phyloP scores from a whole-genome alignment of 2,797 vertebrate genomes.

The Choloepus didactylus region DNA sequence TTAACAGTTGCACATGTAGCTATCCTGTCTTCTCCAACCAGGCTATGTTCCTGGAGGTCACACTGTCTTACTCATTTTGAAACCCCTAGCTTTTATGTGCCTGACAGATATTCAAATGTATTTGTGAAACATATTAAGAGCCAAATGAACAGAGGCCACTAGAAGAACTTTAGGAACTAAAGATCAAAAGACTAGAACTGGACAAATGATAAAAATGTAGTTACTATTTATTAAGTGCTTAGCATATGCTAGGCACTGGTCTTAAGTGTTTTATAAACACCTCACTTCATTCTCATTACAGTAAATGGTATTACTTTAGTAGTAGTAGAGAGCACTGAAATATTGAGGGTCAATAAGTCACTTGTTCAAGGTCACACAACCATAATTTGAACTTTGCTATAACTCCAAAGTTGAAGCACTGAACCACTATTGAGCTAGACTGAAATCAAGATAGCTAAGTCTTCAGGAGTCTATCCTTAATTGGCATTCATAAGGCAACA shows the following conservation, averaged over 20 bases:
- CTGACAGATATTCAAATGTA: neutral
- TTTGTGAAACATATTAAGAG: constrained; percentile 6
- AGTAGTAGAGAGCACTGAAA: neutral
- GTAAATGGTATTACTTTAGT: neutral
- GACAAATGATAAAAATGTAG: constrained; percentile 26
- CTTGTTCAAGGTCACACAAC: neutral
- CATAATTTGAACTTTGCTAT: constrained; percentile 9
- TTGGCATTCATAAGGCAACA: neutral
- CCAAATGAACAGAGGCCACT: neutral
- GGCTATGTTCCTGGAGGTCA: neutral
- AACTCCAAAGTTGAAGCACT: constrained; percentile 3
- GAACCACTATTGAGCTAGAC: neutral
- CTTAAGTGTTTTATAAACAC: neutral
- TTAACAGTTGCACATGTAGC: neutral
- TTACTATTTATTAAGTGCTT: constrained; percentile 7
- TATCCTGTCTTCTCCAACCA: neutral
- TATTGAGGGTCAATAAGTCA: constrained; percentile 4
- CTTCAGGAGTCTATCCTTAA: neutral
- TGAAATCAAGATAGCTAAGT: neutral
- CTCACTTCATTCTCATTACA: neutral
- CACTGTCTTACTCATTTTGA: neutral
- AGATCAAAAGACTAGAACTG: neutral
- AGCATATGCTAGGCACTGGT: neutral
- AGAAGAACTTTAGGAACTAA: constrained; percentile 8
- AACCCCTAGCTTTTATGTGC: neutral